These are phyloP conservation scores for Geotrypetes seraphini DNA, from an alignment of 2,797 vertebrate species.

Conservation along the genomic window DNA sequence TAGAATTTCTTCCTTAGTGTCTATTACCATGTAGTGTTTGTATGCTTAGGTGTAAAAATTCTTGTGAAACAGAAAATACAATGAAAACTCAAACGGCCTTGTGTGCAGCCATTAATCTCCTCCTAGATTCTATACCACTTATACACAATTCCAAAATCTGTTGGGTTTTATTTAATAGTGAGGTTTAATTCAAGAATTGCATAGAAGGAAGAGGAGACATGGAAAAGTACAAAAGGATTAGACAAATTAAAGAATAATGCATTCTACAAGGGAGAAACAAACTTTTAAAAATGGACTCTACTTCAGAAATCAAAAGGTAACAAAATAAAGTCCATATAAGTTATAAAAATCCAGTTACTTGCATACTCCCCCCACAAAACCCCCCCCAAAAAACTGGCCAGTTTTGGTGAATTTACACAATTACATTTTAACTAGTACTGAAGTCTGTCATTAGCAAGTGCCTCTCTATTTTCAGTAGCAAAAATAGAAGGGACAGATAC, in stretches of 20 bases:
- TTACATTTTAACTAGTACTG: not conserved
- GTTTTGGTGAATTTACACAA: constrained; percentile 10
- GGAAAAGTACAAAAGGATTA: constrained; percentile 17
- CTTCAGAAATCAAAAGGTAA: constrained; percentile 8
- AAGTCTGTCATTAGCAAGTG: not conserved
- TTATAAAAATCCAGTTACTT: constrained; percentile 11
- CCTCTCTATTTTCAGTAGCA: no score
- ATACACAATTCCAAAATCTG: constrained; percentile 5
- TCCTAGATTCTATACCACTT: constrained; percentile 2
- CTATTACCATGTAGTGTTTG: no score
- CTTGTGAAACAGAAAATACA: no score
- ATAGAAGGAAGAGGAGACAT: constrained; percentile 15
- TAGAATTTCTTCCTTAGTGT: no score
- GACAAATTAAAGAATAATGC: constrained; percentile 14
- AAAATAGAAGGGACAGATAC: constrained; percentile 1
- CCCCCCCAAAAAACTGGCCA: not conserved
- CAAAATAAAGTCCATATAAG: constrained; percentile 24
- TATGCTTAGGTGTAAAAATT: no score
- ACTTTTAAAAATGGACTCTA: constrained; percentile 1
- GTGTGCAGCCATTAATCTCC: no score
- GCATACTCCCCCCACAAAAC: not conserved
- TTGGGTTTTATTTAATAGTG: constrained; percentile 7
- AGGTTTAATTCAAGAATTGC: constrained; percentile 29
- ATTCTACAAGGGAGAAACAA: not conserved
- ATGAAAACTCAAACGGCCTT: no score